Percentiles rank a stretch among this genome's conserved stretches.
phyloP scores from a whole-genome alignment of 64 coral and sea anemone species.

The Trachythela sp. region DNA sequence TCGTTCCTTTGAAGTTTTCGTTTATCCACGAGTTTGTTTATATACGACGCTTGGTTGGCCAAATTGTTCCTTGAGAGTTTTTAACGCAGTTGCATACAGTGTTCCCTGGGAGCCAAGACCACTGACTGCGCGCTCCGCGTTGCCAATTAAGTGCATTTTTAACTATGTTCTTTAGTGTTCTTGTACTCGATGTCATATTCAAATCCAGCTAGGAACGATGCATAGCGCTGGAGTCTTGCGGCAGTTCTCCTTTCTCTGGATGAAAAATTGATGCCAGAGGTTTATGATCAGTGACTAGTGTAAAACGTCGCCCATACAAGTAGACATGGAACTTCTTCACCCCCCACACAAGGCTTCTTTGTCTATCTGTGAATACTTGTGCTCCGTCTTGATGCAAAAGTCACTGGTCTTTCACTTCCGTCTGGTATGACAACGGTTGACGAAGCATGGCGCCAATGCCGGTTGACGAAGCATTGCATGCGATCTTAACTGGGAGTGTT shows the following conservation, averaged over 20 bases:
- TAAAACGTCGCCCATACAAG: constrained; percentile 19
- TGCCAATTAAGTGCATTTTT: too few relatives aligned
- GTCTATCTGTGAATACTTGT: constrained; percentile 27
- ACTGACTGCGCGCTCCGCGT: too few relatives aligned
- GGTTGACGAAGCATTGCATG: constrained; percentile 45
- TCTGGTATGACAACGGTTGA: constrained; percentile 44
- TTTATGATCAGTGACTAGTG: constrained; percentile 30
- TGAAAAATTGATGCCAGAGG: constrained; percentile 41
- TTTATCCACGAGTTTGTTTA: too few relatives aligned
- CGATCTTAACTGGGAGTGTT: constrained; percentile 24
- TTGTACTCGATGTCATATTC: too few relatives aligned
- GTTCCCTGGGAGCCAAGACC: too few relatives aligned
- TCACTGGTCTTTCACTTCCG: constrained; percentile 33
- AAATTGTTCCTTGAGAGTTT: too few relatives aligned
- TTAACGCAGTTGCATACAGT: too few relatives aligned
- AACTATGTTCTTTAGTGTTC: too few relatives aligned
- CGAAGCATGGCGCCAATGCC: constrained; percentile 44
- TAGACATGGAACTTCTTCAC: constrained; percentile 31
- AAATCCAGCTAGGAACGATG: too few relatives aligned
- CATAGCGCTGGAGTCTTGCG: too few relatives aligned
- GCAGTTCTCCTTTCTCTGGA: constrained; percentile 14
- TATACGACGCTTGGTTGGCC: too few relatives aligned
- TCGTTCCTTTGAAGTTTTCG: too few relatives aligned
- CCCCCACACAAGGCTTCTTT: constrained; percentile 4
- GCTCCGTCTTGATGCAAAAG: constrained; percentile 38